Evolutionary conservation across 2,113 vertebrate species (phyloP).

Genomic region (Rousettus leschenaultii): DNA sequence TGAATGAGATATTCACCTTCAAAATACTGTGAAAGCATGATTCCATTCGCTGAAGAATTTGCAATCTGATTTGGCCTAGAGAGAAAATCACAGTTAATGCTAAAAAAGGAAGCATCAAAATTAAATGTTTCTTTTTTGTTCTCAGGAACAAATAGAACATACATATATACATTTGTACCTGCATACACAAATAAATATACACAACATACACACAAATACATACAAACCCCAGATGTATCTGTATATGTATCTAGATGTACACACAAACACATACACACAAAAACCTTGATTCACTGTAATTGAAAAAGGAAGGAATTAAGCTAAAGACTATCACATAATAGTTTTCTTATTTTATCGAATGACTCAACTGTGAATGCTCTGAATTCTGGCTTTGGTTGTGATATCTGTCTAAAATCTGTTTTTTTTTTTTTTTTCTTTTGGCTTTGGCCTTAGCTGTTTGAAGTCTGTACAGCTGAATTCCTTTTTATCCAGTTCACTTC

Average conservation of each 20-base stretch:
- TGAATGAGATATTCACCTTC: background rate
- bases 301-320: background rate
- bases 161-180: background rate
- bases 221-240: background rate
- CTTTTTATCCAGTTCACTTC: background rate
- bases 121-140: background rate
- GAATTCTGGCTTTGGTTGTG: background rate
- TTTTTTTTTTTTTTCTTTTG: background rate
- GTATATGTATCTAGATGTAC: background rate
- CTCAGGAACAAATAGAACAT: background rate
- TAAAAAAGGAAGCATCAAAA: background rate
- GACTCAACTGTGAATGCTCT: background rate
- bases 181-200: background rate
- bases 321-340: background rate
- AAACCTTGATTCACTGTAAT: background rate
- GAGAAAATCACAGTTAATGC: background rate
- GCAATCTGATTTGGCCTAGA: background rate
- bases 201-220: background rate
- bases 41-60: background rate
- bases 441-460: background rate
- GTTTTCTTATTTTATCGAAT: background rate
- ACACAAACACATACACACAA: background rate
- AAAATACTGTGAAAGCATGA: background rate
- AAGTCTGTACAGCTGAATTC: background rate
- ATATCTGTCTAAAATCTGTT: background rate